These are phyloP conservation scores for Aleiodes alternator DNA, from an alignment of 2,888 invertebrate species.

Conservation along the genomic window DNA sequence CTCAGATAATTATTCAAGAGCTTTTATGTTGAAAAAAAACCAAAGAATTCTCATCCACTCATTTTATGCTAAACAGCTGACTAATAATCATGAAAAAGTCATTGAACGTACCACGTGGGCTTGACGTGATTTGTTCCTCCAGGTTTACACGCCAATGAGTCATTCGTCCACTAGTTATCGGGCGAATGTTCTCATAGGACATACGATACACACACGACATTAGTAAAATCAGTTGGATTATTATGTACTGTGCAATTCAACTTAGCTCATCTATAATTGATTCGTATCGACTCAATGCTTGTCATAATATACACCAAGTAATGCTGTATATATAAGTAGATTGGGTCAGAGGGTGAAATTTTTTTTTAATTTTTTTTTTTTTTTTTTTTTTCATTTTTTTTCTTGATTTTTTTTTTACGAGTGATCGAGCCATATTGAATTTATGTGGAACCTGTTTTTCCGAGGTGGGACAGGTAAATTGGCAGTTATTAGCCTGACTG, in stretches of 20 bases:
- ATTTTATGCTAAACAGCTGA: not conserved
- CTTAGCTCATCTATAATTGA: constrained; percentile 62
- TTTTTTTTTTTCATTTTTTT: constrained; percentile 33
- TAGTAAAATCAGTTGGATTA: not conserved
- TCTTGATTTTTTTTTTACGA: constrained; percentile 44
- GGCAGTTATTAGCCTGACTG: constrained; percentile 67
- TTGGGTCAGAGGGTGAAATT: constrained; percentile 25
- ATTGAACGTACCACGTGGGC: constrained; percentile 25
- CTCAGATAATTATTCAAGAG: constrained; percentile 3
- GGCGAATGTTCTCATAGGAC: constrained; percentile 11
- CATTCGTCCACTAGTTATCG: constrained; percentile 14
- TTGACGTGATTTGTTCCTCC: constrained; percentile 6
- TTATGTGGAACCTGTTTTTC: constrained; percentile 67
- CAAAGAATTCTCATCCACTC: not conserved
- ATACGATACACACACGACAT: constrained; percentile 7
- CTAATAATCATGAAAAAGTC: constrained; percentile 15
- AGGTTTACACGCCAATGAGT: constrained; percentile 7
- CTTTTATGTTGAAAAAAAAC: not conserved
- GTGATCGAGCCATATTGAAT: constrained; percentile 61
- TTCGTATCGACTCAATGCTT: constrained; percentile 63
- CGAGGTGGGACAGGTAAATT: constrained; percentile 68
- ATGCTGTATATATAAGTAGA: constrained; percentile 34
- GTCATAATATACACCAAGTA: constrained; percentile 64
- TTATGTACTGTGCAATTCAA: constrained; percentile 13
- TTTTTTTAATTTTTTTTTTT: constrained; percentile 23